Evolutionary conservation across 1,140 invertebrate genomes (phyloP).

Genomic region (Megalopta genalis): DNA sequence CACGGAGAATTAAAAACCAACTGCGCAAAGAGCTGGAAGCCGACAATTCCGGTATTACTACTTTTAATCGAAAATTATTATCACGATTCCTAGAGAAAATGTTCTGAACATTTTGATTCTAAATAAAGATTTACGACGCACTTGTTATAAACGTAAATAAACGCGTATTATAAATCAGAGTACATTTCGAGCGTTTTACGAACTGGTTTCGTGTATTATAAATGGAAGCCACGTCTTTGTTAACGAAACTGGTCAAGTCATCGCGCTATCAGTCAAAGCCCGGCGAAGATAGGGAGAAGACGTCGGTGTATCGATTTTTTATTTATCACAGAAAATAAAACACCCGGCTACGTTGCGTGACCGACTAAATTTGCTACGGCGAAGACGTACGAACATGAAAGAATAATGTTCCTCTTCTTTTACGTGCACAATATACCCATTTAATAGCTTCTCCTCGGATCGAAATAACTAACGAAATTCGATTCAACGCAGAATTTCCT

Average conservation of each 20-base stretch:
- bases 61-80: too few relatives aligned
- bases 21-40: too few relatives aligned
- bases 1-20: slow-evolving; percentile 53
- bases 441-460: neutral
- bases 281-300: slow-evolving; percentile 3
- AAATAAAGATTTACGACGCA: too few relatives aligned
- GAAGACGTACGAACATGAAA: neutral
- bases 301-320: slow-evolving; percentile 23
- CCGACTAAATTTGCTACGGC: neutral
- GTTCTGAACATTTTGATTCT: too few relatives aligned
- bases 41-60: too few relatives aligned
- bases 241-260: slow-evolving; percentile 37
- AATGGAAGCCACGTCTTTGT: slow-evolving; percentile 18
- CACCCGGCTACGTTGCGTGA: neutral
- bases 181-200: neutral
- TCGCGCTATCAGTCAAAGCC: neutral
- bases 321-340: slow-evolving; percentile 29
- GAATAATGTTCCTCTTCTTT: neutral
- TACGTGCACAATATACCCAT: neutral
- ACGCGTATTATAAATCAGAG: too few relatives aligned
- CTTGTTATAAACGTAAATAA: too few relatives aligned
- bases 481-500: too few relatives aligned
- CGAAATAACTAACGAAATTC: neutral
- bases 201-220: neutral
- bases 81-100: too few relatives aligned